Percentiles rank a stretch among this genome's conserved stretches.
These are phyloP conservation scores for Ariolimax columbianus DNA, from an alignment of 2,888 invertebrate species.

Conservation along the genomic window DNA sequence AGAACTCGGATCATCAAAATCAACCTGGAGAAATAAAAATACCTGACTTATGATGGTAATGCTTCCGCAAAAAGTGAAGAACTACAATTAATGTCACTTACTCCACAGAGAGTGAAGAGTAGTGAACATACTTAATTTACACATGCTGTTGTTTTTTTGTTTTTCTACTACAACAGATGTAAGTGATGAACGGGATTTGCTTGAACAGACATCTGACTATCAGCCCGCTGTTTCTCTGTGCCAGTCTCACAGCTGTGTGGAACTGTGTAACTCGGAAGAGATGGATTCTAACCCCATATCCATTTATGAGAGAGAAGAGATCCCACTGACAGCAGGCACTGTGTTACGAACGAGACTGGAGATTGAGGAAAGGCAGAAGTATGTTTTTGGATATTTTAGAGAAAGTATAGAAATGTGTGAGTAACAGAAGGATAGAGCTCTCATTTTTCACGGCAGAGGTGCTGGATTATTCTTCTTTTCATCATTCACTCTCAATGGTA, in stretches of 20 bases:
- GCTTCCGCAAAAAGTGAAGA: too few relatives aligned
- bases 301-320: slow-evolving; percentile 83
- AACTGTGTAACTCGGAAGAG: slow-evolving; percentile 40
- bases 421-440: too few relatives aligned
- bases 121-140: too few relatives aligned
- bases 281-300: slow-evolving; percentile 45
- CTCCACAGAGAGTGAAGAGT: too few relatives aligned
- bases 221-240: slow-evolving; percentile 24
- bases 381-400: neutral
- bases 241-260: slow-evolving; percentile 52
- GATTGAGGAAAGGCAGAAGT: slow-evolving; percentile 82
- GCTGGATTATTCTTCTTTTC: too few relatives aligned
- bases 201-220: neutral
- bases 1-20: too few relatives aligned
- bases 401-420: neutral
- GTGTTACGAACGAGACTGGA: slow-evolving; percentile 83
- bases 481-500: too few relatives aligned
- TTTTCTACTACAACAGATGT: neutral
- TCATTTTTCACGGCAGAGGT: too few relatives aligned
- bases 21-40: too few relatives aligned
- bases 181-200: neutral
- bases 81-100: too few relatives aligned
- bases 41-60: too few relatives aligned
- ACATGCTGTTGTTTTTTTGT: too few relatives aligned
- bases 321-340: slow-evolving; percentile 85